A percentile compares a stretch with the other conserved stretches of the same genome.
Evolutionary conservation across 2,113 vertebrate species (phyloP).

Genomic region (Spea bombifrons): DNA sequence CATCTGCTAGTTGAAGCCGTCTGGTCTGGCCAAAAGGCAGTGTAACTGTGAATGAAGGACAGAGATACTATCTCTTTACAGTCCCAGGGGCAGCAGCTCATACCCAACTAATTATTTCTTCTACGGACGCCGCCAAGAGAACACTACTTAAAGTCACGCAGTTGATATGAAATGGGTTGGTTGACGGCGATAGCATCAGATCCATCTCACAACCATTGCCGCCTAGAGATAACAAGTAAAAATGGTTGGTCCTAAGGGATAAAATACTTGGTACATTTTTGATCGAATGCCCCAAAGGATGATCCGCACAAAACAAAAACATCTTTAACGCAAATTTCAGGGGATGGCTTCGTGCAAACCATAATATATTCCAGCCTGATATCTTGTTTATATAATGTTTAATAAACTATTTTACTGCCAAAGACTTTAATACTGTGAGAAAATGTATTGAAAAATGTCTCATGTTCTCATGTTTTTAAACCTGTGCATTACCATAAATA

Average conservation of each 20-base stretch:
- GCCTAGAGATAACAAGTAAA: slow-evolving; percentile 20
- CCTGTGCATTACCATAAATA: too few relatives aligned
- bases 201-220: slow-evolving; percentile 22
- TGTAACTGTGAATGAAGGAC: slow-evolving; percentile 37
- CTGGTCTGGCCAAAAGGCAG: slow-evolving; percentile 9
- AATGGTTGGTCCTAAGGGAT: slow-evolving; percentile 24
- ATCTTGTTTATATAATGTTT: background rate
- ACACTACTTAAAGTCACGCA: slow-evolving; percentile 30
- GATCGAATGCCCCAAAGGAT: slow-evolving; percentile 34
- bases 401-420: background rate
- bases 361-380: background rate
- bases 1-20: slow-evolving; percentile 30
- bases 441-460: background rate
- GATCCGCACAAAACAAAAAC: background rate
- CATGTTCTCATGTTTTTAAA: too few relatives aligned
- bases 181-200: slow-evolving; percentile 34
- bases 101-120: slow-evolving; percentile 40
- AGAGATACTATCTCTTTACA: slow-evolving; percentile 40
- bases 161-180: slow-evolving; percentile 13
- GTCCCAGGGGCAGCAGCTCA: slow-evolving; percentile 36
- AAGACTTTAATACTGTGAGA: background rate
- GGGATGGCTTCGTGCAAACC: background rate
- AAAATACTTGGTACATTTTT: slow-evolving; percentile 1
- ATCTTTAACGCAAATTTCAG: background rate
- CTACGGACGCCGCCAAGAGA: slow-evolving; percentile 25